A percentile compares a stretch with the other conserved stretches of the same genome.
Conservation (phyloP, 2,797 vertebrate genomes). For the Acanthornis magna region DNA sequence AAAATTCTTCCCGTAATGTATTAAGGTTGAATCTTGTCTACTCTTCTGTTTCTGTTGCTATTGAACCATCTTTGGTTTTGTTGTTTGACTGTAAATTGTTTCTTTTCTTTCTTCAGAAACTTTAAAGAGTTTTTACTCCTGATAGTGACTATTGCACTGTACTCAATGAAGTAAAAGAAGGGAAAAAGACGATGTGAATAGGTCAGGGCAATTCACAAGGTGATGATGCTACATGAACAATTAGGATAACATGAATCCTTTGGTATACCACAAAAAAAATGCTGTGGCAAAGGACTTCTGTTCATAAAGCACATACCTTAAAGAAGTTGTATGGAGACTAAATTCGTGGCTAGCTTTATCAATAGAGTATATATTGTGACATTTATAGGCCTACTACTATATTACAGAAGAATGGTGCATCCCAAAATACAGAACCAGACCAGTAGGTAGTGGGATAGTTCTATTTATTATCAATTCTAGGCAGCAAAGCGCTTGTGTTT, state of each 20-base stretch:
- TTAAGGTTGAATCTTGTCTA: background rate
- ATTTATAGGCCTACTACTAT: background rate
- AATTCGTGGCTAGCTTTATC: background rate
- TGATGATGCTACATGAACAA: rapidly evolving
- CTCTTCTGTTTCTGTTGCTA: background rate
- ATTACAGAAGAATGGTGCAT: background rate
- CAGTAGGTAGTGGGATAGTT: background rate
- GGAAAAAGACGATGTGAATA: background rate
- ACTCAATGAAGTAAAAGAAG: background rate
- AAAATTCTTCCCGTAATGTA: background rate
- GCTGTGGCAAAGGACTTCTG: background rate
- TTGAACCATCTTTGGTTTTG: background rate
- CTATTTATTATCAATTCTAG: background rate
- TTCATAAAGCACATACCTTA: background rate
- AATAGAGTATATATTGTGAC: background rate
- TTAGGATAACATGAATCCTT: background rate
- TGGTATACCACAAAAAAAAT: background rate
- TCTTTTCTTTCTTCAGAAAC: background rate
- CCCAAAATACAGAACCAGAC: background rate
- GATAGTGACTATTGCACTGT: background rate
- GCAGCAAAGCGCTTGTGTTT: background rate
- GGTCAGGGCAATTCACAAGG: background rate
- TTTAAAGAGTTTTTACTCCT: background rate
- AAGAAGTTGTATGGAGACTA: background rate
- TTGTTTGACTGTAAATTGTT: background rate